A percentile compares a stretch with the other conserved stretches of the same genome.
Conservation (phyloP, 2,888 invertebrate species). For the Eustalomyia histrio region DNA sequence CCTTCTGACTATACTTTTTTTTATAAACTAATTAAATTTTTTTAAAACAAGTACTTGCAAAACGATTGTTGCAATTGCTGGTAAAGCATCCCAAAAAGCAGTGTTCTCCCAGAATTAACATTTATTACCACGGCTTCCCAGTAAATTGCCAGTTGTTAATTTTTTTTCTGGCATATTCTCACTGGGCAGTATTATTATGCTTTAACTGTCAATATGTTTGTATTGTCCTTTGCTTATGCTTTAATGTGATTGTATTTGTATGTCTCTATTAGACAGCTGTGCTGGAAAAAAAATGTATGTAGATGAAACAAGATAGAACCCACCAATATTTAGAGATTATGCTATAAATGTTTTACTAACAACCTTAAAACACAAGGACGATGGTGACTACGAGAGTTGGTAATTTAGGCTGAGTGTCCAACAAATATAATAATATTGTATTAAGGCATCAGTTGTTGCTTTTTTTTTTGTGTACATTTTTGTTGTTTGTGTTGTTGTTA, state of each 20-base stretch:
- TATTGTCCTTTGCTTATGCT: slow-evolving; percentile 40
- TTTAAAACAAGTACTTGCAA: too few relatives aligned
- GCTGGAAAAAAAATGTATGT: slow-evolving; percentile 22
- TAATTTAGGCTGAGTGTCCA: slow-evolving; percentile 40
- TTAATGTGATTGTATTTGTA: slow-evolving; percentile 24
- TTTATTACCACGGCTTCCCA: too few relatives aligned
- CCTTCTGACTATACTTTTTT: too few relatives aligned
- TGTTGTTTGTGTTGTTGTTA: slow-evolving; percentile 7
- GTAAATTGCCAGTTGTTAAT: too few relatives aligned
- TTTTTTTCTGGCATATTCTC: too few relatives aligned
- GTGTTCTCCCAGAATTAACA: too few relatives aligned
- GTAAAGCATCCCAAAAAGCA: too few relatives aligned
- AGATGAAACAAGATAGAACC: slow-evolving; percentile 25
- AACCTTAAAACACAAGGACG: slow-evolving; percentile 29
- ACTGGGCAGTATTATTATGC: slow-evolving; percentile 31
- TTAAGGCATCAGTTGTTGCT: slow-evolving; percentile 60
- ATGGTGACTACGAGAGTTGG: neutral
- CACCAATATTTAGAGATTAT: slow-evolving; percentile 56
- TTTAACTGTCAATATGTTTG: slow-evolving; percentile 52
- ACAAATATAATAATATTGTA: slow-evolving; percentile 19
- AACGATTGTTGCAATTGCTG: too few relatives aligned
- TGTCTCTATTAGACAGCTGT: slow-evolving; percentile 51
- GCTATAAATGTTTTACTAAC: slow-evolving; percentile 51
- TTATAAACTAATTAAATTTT: too few relatives aligned
- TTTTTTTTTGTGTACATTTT: slow-evolving; percentile 1